Percentiles rank a stretch among this genome's conserved stretches.
Conservation (phyloP, 2,113 vertebrate species). For the Oncorhynchus masou region DNA sequence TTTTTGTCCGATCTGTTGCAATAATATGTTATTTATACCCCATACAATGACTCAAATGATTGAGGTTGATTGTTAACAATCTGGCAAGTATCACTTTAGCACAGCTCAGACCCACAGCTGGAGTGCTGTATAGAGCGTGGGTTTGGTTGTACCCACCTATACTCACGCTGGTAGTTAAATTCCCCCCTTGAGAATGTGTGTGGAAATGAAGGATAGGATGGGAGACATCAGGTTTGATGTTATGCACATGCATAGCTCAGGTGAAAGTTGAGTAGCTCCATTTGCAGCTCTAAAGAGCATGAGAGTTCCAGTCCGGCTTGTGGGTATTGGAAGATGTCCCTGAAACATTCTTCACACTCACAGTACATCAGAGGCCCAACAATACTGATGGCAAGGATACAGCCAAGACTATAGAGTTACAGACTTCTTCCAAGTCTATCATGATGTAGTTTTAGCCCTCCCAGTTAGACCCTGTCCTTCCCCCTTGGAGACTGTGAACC, state of each 20-base stretch:
- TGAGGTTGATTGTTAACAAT: too few relatives aligned
- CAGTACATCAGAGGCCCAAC: too few relatives aligned
- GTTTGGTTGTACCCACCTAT: too few relatives aligned
- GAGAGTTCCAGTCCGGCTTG: background rate
- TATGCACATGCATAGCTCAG: slow-evolving; percentile 17
- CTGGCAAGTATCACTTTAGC: too few relatives aligned
- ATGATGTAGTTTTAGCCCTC: background rate
- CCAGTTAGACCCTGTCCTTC: background rate
- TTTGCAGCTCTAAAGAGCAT: slow-evolving; percentile 20
- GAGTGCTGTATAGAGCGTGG: too few relatives aligned
- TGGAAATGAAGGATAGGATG: slow-evolving; percentile 3
- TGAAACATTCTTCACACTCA: background rate
- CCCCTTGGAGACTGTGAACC: background rate
- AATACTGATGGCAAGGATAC: too few relatives aligned
- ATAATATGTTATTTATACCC: too few relatives aligned
- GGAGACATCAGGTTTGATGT: background rate
- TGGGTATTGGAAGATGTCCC: background rate
- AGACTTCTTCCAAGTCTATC: background rate
- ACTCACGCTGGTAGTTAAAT: too few relatives aligned
- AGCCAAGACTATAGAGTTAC: background rate
- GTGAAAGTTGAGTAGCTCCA: slow-evolving; percentile 8
- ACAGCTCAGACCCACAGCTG: too few relatives aligned
- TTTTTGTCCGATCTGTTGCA: too few relatives aligned
- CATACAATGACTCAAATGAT: too few relatives aligned
- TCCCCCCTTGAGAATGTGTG: background rate